Conservation (phyloP, 2,888 invertebrate genomes). For the Dichetophora obliterata region DNA sequence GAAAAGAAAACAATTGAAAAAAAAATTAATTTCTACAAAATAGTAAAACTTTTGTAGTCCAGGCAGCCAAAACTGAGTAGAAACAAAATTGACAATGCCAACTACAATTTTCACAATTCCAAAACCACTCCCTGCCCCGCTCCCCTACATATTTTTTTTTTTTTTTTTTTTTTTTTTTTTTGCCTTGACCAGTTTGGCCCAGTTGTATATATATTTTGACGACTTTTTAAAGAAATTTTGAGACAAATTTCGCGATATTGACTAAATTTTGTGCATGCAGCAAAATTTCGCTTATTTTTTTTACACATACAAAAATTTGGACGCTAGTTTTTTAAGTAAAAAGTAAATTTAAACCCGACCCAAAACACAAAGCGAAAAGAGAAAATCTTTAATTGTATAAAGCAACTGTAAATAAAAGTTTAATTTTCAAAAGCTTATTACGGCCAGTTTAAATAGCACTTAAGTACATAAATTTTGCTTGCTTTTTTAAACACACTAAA, state of each 20-base stretch:
- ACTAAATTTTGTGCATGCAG: slow-evolving; percentile 40
- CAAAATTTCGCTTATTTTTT: slow-evolving; percentile 12
- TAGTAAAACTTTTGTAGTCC: not conserved
- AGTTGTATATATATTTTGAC: not conserved
- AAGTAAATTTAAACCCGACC: not conserved
- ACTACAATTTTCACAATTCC: not conserved
- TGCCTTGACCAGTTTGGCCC: not conserved
- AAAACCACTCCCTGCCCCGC: not conserved
- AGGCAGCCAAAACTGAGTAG: slow-evolving; percentile 17
- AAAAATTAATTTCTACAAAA: not conserved
- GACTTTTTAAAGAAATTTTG: slow-evolving; percentile 13
- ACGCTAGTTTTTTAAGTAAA: slow-evolving; percentile 10
- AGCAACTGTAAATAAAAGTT: too few relatives aligned
- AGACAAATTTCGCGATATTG: slow-evolving; percentile 39
- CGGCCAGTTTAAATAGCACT: too few relatives aligned
- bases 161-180: too few relatives aligned
- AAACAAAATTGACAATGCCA: slow-evolving; percentile 26
- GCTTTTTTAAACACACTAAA: not conserved
- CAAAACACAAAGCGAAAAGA: not conserved
- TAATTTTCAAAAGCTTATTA: not conserved
- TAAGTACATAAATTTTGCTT: too few relatives aligned
- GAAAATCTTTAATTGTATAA: not conserved
- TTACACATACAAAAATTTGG: not conserved
- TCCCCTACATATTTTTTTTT: too few relatives aligned
- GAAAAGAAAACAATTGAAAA: not conserved